phyloP scores from a whole-genome alignment of 2,113 vertebrate species.

The Dermatemys mawii region DNA sequence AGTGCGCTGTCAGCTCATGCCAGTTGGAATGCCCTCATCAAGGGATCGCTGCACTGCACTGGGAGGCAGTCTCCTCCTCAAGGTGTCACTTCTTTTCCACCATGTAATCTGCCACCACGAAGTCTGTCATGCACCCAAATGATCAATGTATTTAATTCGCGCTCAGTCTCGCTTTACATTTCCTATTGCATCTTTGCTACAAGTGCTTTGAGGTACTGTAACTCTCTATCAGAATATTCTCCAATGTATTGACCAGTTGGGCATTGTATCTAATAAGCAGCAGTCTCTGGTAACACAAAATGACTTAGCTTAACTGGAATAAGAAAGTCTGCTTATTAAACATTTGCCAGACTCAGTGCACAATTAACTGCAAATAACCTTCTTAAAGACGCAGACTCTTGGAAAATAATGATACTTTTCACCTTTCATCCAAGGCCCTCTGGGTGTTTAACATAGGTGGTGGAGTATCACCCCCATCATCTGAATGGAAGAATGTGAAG shows the following conservation, averaged over 20 bases:
- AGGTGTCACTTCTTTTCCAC: neutral
- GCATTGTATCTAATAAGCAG: neutral
- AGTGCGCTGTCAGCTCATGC: rapidly evolving
- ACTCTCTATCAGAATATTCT: neutral
- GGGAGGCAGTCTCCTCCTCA: neutral
- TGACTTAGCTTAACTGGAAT: neutral
- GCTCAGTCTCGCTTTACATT: neutral
- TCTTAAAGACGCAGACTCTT: neutral
- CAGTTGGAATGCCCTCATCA: neutral
- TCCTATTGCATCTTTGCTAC: neutral
- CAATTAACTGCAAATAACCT: conserved; percentile 8
- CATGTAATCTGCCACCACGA: rapidly evolving
- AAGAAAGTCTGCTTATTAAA: neutral
- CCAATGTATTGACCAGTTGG: neutral
- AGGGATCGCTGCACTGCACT: rapidly evolving
- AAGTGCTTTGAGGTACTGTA: neutral
- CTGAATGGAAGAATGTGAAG: neutral
- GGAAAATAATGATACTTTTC: neutral
- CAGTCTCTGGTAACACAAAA: neutral
- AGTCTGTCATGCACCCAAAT: neutral
- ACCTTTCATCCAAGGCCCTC: neutral
- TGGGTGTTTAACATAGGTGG: neutral
- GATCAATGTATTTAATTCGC: neutral
- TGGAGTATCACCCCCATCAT: neutral
- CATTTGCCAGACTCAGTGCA: neutral